Evolutionary conservation across 2,888 invertebrate species (phyloP), one percentile per base, ranked within the genome.

Genomic region (Lasioglossum oenotherae): DNA sequence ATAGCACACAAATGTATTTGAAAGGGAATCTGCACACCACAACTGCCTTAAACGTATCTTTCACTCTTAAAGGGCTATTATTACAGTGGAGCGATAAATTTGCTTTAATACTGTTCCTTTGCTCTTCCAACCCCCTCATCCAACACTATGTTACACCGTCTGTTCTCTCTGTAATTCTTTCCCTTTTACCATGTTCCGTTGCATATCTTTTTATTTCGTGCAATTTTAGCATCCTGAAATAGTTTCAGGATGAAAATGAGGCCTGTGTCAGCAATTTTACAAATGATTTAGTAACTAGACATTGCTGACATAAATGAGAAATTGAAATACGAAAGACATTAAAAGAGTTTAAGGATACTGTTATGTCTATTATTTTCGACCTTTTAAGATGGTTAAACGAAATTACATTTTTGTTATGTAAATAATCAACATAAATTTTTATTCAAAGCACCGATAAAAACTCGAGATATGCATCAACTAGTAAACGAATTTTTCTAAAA

Each of bases 11-110:
- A 88, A 89, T 85, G 89, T 88, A 89, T 88, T 88, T 86, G 75
- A 80, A 84, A 60, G 23, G 67, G 64, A 81, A 60, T 46, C 76
- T 78, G 76, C 69, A 60, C 79, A 77, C 81, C 82, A 78, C 86
- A 86, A 88, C 88, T 88, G 78, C 80, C 84, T 80, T 79, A 77
- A 88, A 78, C 80, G 87, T 89, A 89, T 84, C 84, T 78, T 82
- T 84, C 57, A 84, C 78, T 86, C 83, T 87, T 82, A 85, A 82
- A 84, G 74, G 88, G 75, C 87, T 87, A 89, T 89, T 89, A 89
- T 89, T 89, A 88, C 80, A 78, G 81, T 75, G 81, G 75, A 78
- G 67, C 87, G 83, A 88, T 89, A 89, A 89, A 88, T 89, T 74
- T 82, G 80, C 79, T 80, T 89, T 89, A 88, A 88, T 80, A 64